Evolutionary conservation across 2,888 invertebrate species (phyloP).

Genomic region (Coecobrya sp.): DNA sequence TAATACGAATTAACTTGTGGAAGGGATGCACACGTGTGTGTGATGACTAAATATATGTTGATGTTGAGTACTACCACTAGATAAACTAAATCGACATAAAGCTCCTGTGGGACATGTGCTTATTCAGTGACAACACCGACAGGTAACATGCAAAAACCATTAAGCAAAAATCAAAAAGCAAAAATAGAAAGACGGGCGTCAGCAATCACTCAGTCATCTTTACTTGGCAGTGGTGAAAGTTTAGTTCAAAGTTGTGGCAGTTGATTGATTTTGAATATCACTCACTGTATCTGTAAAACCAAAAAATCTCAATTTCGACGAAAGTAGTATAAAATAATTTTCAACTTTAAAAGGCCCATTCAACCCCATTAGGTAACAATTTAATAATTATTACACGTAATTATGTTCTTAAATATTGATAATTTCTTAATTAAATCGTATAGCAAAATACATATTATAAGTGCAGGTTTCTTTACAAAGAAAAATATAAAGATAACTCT

Average conservation of each 20-base stretch:
- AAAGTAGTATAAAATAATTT: too few species aligned
- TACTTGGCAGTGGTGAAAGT: slow-evolving; percentile 4
- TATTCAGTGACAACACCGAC: slow-evolving; percentile 14
- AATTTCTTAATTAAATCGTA: too few species aligned
- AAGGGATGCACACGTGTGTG: not conserved
- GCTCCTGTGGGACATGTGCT: not conserved
- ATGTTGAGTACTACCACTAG: not conserved
- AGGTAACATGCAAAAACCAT: slow-evolving; percentile 51
- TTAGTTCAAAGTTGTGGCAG: not conserved
- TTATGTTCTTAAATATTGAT: too few species aligned
- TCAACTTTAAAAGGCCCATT: too few species aligned
- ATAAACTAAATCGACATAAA: not conserved
- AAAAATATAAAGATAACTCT: too few species aligned
- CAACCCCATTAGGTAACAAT: too few species aligned
- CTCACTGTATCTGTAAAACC: too few species aligned
- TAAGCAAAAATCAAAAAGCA: not conserved
- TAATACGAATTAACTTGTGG: not conserved
- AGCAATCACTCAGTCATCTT: not conserved
- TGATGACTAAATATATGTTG: not conserved
- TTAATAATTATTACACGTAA: too few species aligned
- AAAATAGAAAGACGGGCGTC: not conserved
- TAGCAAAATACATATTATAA: too few species aligned
- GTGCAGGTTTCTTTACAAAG: too few species aligned
- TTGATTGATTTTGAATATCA: not conserved
- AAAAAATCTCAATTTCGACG: too few species aligned